A percentile compares a stretch with the other conserved stretches of the same genome.
These are phyloP conservation scores for Muntiacus reevesi DNA, from an alignment of 2,113 vertebrate genomes.

Conservation along the genomic window DNA sequence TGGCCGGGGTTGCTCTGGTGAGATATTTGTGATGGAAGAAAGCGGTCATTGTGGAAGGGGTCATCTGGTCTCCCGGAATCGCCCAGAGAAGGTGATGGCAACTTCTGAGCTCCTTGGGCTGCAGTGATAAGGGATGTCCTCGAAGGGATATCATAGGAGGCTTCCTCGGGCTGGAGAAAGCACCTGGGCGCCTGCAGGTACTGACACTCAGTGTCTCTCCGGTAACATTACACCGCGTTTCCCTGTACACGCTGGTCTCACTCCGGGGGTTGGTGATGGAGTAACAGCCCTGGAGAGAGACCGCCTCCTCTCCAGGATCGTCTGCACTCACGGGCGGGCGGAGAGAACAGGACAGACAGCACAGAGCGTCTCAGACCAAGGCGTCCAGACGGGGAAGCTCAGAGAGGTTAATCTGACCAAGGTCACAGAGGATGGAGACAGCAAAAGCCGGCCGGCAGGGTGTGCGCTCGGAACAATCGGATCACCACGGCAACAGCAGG, in stretches of 20 bases:
- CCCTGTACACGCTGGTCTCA: rapidly evolving
- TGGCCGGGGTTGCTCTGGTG: not conserved
- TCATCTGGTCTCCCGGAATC: rapidly evolving
- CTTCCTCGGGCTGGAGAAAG: not conserved
- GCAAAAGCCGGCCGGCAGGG: rapidly evolving
- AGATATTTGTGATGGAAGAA: not conserved
- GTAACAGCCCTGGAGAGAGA: not conserved
- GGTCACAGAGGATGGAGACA: rapidly evolving
- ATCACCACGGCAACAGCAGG: rapidly evolving
- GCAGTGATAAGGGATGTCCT: rapidly evolving
- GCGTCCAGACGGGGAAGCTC: rapidly evolving
- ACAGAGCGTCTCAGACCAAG: not conserved
- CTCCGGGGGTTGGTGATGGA: not conserved
- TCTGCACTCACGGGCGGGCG: rapidly evolving
- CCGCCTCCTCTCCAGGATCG: rapidly evolving
- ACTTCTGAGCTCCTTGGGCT: not conserved
- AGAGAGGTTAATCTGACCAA: too few species aligned
- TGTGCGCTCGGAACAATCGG: rapidly evolving
- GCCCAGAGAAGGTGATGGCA: not conserved
- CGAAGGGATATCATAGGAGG: not conserved
- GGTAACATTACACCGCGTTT: rapidly evolving
- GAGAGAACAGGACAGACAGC: not conserved
- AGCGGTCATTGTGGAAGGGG: not conserved
- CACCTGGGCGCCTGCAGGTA: rapidly evolving
- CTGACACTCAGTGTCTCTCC: rapidly evolving